Evolutionary conservation across 2,113 vertebrate genomes (phyloP), one percentile per base, ranked within the genome.

Genomic region (Grantiella picta): DNA sequence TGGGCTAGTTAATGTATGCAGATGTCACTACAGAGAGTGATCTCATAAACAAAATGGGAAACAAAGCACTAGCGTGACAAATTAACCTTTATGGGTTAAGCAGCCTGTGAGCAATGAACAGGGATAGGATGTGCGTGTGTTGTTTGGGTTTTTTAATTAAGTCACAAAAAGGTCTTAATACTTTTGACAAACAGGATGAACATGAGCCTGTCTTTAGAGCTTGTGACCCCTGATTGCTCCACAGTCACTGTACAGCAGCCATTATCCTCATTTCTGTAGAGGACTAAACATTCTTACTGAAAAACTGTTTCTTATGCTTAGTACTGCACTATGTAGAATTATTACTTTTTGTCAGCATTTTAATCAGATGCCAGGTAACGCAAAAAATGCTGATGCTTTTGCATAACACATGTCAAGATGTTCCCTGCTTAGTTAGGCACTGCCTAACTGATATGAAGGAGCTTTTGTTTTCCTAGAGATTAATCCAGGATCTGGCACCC

Each of bases 31-130:
- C 81, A 79, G 84, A 95, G 82, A 92, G 85, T 65, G 66, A 94
- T 92, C 71, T 75, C 89, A 16, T 36, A 89, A 92, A 95, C 79
- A 92, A 88, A 94, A 93, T 31, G 82, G 60, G 78, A 91, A 93
- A 96, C 88, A 95, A 92, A 95, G 85, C 83, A 87, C 81, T 28
- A 89, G 81, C 7, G 2, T 92, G 84, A 86, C 57, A 91, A 94
- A 96, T 96, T 89, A 97, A 94, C 83, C 84, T 96, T 90, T 94
- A 63, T 28, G 45, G 84, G 95, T 95, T 92, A 96, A 92, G 38
- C 60, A 92, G 82, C 4, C 36, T 70, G 61, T 75, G 52, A 92
- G 70, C 82, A 95, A 92, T 68, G 80, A 91, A 54, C 38, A 66
- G 15, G 18, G 33, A 64, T 33, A 42, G 49, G 52, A 59, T 42